These are phyloP conservation scores for Chondrilla cf. caribensis DNA, from an alignment of 37 sponge, comb jelly and placozoan genomes.

Conservation along the genomic window DNA sequence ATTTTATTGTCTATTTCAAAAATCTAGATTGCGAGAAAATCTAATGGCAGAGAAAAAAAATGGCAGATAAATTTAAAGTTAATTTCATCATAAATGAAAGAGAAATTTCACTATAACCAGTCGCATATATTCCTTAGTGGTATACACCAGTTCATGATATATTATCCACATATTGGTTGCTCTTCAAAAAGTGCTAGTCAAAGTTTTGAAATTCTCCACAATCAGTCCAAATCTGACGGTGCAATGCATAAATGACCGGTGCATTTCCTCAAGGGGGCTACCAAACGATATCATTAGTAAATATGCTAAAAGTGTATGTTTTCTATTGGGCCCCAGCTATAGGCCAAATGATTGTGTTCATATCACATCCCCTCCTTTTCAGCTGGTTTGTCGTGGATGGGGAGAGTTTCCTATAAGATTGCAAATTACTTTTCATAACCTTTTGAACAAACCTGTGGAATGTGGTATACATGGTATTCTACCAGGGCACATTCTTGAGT, in stretches of 20 bases:
- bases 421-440: slow-evolving; percentile 63
- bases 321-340: slow-evolving; percentile 90
- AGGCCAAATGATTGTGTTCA: slow-evolving; percentile 74
- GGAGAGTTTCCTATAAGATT: slow-evolving; percentile 90
- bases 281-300: slow-evolving; percentile 48
- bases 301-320: slow-evolving; percentile 67
- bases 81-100: no score
- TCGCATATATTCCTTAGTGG: slow-evolving; percentile 97
- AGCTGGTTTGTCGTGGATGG: slow-evolving; percentile 83
- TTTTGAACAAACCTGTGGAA: slow-evolving; percentile 63
- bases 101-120: slow-evolving; percentile 70
- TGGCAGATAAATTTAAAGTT: not conserved
- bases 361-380: slow-evolving; percentile 68
- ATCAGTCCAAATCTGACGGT: slow-evolving; percentile 28
- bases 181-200: slow-evolving; percentile 97
- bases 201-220: no score
- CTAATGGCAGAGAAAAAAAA: no score
- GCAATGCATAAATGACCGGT: slow-evolving; percentile 94
- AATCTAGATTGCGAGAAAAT: no score
- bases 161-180: slow-evolving; percentile 93
- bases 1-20: slow-evolving; percentile 95
- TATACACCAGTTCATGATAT: slow-evolving; percentile 93
- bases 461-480: no score
- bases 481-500: no score
- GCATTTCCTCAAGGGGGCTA: slow-evolving; percentile 66